Evolutionary conservation across 2,797 vertebrate genomes (phyloP).

Genomic region (Sebastes ruberrimus): DNA sequence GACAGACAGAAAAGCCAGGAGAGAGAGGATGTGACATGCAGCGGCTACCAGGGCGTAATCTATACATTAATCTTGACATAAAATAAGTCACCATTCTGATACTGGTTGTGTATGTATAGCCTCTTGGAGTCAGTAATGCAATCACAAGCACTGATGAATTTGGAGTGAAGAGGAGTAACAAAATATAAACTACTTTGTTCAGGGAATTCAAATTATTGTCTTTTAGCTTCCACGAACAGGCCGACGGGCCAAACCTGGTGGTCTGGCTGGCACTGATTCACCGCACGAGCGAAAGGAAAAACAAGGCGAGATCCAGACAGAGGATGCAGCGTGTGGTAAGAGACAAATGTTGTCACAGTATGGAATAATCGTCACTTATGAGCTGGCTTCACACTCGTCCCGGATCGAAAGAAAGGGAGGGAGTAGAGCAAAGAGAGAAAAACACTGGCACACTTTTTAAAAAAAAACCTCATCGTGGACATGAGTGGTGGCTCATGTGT

Average conservation of each 20-base stretch:
- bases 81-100: neutral
- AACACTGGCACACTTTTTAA: constrained; percentile 28
- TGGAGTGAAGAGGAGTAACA: neutral
- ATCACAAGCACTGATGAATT: neutral
- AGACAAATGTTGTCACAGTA: constrained; percentile 55
- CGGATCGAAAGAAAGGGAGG: constrained; percentile 7
- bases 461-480: constrained; percentile 26
- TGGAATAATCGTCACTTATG: constrained; percentile 32
- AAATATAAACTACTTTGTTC: neutral
- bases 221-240: neutral
- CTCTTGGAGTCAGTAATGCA: neutral
- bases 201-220: neutral
- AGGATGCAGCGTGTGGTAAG: constrained; percentile 24
- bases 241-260: neutral
- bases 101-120: neutral
- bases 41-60: too few species aligned
- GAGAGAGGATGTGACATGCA: too few species aligned
- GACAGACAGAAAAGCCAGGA: too few species aligned
- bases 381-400: constrained; percentile 27
- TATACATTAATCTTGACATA: too few species aligned
- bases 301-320: neutral
- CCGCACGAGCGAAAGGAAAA: constrained; percentile 6
- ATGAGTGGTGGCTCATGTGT: constrained; percentile 25
- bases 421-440: neutral
- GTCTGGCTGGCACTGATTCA: constrained; percentile 4